Evolutionary conservation across 2,113 vertebrate genomes (phyloP).

Genomic region (Tamias sibiricus): DNA sequence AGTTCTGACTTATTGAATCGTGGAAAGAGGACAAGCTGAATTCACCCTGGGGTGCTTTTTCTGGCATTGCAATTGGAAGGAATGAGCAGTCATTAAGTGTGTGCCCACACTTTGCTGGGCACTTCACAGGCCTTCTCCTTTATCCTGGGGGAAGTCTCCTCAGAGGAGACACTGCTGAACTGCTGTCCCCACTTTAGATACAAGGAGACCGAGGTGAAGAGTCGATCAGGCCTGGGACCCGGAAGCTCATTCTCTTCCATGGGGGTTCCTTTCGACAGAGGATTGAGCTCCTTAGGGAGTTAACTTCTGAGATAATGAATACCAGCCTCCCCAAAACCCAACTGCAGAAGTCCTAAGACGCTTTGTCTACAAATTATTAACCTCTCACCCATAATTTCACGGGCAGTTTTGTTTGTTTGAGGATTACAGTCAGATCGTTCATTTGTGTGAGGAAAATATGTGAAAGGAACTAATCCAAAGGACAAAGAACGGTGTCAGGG

Average conservation of each 20-base stretch:
- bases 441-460: not conserved
- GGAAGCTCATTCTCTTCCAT: not conserved
- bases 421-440: not conserved
- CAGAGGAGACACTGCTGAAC: not conserved
- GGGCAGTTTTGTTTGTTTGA: not conserved
- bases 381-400: not conserved
- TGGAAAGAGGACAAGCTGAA: not conserved
- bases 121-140: not conserved
- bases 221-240: not conserved
- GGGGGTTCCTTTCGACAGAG: not conserved
- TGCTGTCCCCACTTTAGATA: not conserved
- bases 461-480: not conserved
- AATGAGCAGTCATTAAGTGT: not conserved
- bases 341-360: not conserved
- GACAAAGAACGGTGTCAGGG: not conserved
- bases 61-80: not conserved
- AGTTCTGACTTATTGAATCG: not conserved
- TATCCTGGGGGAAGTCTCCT: not conserved
- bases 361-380: slow-evolving; percentile 41
- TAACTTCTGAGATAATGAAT: not conserved
- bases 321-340: not conserved
- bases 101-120: not conserved
- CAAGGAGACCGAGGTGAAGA: not conserved
- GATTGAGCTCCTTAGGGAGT: not conserved
- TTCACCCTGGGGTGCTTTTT: slow-evolving; percentile 19